Conservation (phyloP, 2,113 vertebrate genomes). For the Aptenodytes patagonicus region DNA sequence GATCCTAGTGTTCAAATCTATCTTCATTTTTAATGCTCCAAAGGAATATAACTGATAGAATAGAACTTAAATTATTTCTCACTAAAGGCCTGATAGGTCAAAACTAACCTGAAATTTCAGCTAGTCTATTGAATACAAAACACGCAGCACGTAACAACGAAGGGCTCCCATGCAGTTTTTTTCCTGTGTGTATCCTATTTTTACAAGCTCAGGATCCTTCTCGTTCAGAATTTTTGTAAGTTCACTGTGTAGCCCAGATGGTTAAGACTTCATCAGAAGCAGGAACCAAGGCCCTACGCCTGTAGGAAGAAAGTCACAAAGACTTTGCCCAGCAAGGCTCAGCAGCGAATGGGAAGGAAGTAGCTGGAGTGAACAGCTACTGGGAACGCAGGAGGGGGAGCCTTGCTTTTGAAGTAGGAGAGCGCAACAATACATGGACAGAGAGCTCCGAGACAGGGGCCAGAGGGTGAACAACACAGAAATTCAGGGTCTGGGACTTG, state of each 20-base stretch:
- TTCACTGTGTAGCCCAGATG: neutral
- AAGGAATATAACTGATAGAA: conserved; percentile 6
- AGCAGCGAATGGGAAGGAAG: neutral
- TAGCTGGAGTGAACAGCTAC: neutral
- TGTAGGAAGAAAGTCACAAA: neutral
- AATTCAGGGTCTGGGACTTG: neutral
- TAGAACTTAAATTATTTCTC: neutral
- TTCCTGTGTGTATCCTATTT: neutral
- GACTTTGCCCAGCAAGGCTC: neutral
- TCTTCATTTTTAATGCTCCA: neutral
- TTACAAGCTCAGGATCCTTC: neutral
- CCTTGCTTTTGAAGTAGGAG: neutral
- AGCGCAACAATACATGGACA: neutral
- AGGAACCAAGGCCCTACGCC: neutral
- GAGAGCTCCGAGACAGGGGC: neutral
- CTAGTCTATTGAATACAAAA: neutral
- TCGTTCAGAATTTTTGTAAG: neutral
- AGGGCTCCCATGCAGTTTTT: neutral
- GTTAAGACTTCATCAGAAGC: neutral
- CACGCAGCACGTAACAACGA: neutral
- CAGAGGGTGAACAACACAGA: neutral
- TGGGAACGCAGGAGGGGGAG: neutral
- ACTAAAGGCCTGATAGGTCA: neutral
- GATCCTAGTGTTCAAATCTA: neutral
- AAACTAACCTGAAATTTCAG: conserved; percentile 26